These are phyloP conservation scores for Cheilosia pagana DNA, from an alignment of 2,888 invertebrate genomes.

Conservation along the genomic window DNA sequence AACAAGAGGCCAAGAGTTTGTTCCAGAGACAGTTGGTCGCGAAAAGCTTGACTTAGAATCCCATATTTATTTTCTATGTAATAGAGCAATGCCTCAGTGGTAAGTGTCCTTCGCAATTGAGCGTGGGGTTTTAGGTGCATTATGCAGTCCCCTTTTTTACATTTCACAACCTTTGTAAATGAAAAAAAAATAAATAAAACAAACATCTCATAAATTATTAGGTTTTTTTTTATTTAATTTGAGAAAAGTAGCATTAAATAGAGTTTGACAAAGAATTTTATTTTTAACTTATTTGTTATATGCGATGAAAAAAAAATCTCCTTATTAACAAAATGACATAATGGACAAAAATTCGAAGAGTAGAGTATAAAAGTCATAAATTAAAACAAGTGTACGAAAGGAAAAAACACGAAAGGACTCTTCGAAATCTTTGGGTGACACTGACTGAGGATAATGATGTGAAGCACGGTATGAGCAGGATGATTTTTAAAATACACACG, in stretches of 20 bases:
- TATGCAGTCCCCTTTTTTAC: no score
- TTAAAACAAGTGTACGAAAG: slow-evolving; percentile 13
- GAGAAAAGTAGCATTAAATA: slow-evolving; percentile 61
- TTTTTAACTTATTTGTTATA: slow-evolving; percentile 43
- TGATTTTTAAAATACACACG: slow-evolving; percentile 18
- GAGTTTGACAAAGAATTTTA: slow-evolving; percentile 53
- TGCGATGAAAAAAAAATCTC: slow-evolving; percentile 33
- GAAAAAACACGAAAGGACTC: slow-evolving; percentile 25
- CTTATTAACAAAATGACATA: slow-evolving; percentile 46
- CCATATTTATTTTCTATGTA: no score
- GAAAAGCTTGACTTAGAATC: no score
- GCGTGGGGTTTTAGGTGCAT: no score
- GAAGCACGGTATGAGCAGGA: slow-evolving; percentile 4
- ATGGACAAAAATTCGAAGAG: slow-evolving; percentile 30
- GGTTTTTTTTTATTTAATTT: slow-evolving; percentile 67
- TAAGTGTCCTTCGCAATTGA: no score
- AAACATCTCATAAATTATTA: slow-evolving; percentile 41
- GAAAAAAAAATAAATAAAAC: slow-evolving; percentile 25
- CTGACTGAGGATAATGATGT: slow-evolving; percentile 50
- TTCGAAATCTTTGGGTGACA: slow-evolving; percentile 61
- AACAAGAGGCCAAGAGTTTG: no score
- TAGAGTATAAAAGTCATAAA: slow-evolving; percentile 11
- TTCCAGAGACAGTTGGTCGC: no score
- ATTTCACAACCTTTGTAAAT: not conserved
- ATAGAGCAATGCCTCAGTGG: no score